A percentile compares a stretch with the other conserved stretches of the same genome.
These are phyloP conservation scores for Tetrao urogallus DNA, from an alignment of 2,113 vertebrate genomes.

Conservation along the genomic window DNA sequence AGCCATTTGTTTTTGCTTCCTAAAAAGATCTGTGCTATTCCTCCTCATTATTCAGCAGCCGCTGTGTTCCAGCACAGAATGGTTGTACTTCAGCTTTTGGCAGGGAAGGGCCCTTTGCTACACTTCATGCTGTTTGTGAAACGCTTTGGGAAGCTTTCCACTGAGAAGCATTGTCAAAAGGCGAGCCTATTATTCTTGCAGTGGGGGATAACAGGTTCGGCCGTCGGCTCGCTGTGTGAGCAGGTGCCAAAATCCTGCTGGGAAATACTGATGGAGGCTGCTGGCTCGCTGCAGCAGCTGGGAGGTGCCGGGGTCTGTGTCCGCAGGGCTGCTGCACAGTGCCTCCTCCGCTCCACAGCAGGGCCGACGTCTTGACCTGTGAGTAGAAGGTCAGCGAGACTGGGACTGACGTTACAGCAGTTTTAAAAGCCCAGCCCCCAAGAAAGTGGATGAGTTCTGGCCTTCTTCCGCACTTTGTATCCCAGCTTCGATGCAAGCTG, in stretches of 20 bases:
- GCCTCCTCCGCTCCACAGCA: neutral
- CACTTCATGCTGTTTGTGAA: slow-evolving; percentile 45
- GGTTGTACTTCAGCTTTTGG: slow-evolving; percentile 61
- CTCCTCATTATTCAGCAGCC: slow-evolving; percentile 53
- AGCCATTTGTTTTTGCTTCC: slow-evolving; percentile 48
- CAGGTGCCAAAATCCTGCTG: slow-evolving; percentile 61
- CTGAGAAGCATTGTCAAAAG: slow-evolving; percentile 37
- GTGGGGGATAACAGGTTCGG: slow-evolving; percentile 59
- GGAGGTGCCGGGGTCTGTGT: neutral
- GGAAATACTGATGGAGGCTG: slow-evolving; percentile 61
- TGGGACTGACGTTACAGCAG: neutral
- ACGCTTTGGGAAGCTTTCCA: slow-evolving; percentile 63
- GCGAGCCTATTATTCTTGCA: slow-evolving; percentile 55
- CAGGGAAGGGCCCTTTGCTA: slow-evolving; percentile 32
- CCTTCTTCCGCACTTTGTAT: neutral
- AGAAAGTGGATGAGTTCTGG: neutral
- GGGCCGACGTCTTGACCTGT: neutral
- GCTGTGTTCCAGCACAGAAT: slow-evolving; percentile 53
- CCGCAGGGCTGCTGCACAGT: neutral
- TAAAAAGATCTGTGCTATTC: slow-evolving; percentile 49
- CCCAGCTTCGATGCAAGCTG: slow-evolving; percentile 35
- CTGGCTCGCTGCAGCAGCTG: slow-evolving; percentile 52
- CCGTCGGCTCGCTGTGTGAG: slow-evolving; percentile 26
- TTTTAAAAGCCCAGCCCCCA: neutral
- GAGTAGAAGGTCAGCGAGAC: neutral